Evolutionary conservation across 2,113 vertebrate genomes (phyloP).

Genomic region (Xiphias gladius): DNA sequence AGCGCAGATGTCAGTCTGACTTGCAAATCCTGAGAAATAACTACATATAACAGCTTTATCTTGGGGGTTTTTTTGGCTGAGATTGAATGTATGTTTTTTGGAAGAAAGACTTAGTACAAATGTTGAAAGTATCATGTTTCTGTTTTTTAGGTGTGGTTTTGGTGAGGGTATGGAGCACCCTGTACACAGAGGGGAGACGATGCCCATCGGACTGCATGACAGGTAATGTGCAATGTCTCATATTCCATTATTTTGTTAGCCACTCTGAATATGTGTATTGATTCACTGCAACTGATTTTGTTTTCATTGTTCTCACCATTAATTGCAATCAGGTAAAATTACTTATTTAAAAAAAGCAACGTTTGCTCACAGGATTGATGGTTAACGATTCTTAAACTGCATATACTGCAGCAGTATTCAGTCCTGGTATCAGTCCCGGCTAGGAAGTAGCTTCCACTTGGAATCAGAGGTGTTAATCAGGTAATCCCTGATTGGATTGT

Average conservation of each 20-base stretch:
- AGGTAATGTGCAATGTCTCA: slow-evolving; percentile 79
- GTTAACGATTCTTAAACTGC: neutral
- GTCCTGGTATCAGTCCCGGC: neutral
- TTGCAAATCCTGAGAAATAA: neutral
- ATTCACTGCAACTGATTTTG: neutral
- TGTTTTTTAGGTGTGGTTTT: slow-evolving; percentile 80
- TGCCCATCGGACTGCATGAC: slow-evolving; percentile 88
- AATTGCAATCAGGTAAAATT: neutral
- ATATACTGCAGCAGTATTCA: neutral
- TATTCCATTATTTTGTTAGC: neutral
- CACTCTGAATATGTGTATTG: neutral
- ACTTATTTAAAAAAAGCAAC: neutral
- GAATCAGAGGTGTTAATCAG: slow-evolving; percentile 41
- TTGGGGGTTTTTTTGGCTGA: neutral
- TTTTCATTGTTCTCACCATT: neutral
- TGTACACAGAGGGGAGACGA: slow-evolving; percentile 88
- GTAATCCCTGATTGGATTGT: slow-evolving; percentile 62
- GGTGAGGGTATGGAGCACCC: slow-evolving; percentile 89
- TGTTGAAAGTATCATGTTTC: slow-evolving; percentile 17
- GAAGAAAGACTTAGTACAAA: neutral
- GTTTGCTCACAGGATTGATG: neutral
- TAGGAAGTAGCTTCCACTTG: slow-evolving; percentile 26
- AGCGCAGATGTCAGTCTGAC: neutral
- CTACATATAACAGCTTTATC: neutral
- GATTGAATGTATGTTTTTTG: neutral